Conservation (phyloP, 1,140 invertebrate genomes). For the Aradophagus sp. region DNA sequence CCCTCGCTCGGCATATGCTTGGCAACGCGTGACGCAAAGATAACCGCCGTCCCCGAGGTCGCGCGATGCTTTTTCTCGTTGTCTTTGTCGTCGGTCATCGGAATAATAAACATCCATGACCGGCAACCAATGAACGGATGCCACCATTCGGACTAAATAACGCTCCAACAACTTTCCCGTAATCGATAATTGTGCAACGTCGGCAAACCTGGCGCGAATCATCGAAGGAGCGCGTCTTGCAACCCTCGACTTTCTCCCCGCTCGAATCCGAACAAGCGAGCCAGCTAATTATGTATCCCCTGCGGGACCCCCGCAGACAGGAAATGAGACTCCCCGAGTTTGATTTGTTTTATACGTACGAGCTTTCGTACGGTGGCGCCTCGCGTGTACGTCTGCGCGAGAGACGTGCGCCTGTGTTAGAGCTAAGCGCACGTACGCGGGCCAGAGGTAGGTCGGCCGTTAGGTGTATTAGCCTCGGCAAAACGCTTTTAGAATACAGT, state of each 20-base stretch:
- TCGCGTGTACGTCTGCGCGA: too few relatives aligned
- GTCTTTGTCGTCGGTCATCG: slow-evolving; percentile 2
- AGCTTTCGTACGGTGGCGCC: too few relatives aligned
- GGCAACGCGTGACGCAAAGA: slow-evolving; percentile 72
- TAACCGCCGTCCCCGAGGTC: slow-evolving; percentile 58
- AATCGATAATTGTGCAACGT: slow-evolving; percentile 45
- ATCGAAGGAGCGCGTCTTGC: slow-evolving; percentile 39
- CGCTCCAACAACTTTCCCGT: not conserved
- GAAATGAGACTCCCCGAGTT: slow-evolving; percentile 74
- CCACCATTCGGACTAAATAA: too few relatives aligned
- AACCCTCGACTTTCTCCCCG: slow-evolving; percentile 29
- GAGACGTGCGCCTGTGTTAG: too few relatives aligned
- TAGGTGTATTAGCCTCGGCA: slow-evolving; percentile 49
- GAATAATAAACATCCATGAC: too few relatives aligned
- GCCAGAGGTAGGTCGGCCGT: slow-evolving; percentile 24
- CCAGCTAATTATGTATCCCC: slow-evolving; percentile 73
- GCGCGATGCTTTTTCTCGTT: not conserved
- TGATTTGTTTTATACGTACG: slow-evolving; percentile 44
- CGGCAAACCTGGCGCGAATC: slow-evolving; percentile 30
- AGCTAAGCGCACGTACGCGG: slow-evolving; percentile 4
- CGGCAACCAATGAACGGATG: too few relatives aligned
- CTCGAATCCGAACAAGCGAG: slow-evolving; percentile 60
- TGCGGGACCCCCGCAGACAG: slow-evolving; percentile 73
- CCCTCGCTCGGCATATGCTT: slow-evolving; percentile 66
- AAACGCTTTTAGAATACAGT: slow-evolving; percentile 57